Conservation (phyloP, 2,113 vertebrate genomes). For the Ictidomys tridecemlineatus region DNA sequence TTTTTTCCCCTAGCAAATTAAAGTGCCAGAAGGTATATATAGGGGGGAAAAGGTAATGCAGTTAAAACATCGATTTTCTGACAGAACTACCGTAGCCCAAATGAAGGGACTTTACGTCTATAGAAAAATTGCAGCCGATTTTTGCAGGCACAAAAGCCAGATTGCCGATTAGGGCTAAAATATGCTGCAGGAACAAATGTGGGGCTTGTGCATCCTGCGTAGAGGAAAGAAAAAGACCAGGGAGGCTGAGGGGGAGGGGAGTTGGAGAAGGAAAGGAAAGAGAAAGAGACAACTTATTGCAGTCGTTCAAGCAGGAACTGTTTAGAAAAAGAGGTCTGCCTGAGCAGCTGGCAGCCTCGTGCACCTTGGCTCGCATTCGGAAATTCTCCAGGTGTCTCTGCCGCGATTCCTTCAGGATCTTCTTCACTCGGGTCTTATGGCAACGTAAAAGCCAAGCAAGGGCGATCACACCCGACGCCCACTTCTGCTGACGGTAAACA, state of each 20-base stretch:
- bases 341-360: constrained; percentile 83
- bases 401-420: constrained; percentile 88
- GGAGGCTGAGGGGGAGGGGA: not conserved
- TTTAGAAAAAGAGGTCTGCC: constrained; percentile 79
- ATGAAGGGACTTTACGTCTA: constrained; percentile 75
- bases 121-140: constrained; percentile 83
- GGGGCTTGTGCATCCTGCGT: not conserved
- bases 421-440: constrained; percentile 85
- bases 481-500: constrained; percentile 81
- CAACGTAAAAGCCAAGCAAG: constrained; percentile 87
- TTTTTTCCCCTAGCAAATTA: constrained; percentile 88
- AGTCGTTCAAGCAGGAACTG: constrained; percentile 81
- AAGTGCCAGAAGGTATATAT: constrained; percentile 87
- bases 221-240: constrained; percentile 63
- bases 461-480: constrained; percentile 91
- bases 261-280: constrained; percentile 50
- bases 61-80: constrained; percentile 88
- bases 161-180: constrained; percentile 83
- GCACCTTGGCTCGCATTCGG: constrained; percentile 92
- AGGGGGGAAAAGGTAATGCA: constrained; percentile 82
- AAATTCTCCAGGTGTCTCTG: constrained; percentile 93
- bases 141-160: constrained; percentile 78
- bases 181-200: constrained; percentile 75
- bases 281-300: constrained; percentile 73
- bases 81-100: constrained; percentile 78